Base-by-base conservation (phyloP, 2,797 vertebrate genomes). In the Sciurus carolinensis region DNA sequence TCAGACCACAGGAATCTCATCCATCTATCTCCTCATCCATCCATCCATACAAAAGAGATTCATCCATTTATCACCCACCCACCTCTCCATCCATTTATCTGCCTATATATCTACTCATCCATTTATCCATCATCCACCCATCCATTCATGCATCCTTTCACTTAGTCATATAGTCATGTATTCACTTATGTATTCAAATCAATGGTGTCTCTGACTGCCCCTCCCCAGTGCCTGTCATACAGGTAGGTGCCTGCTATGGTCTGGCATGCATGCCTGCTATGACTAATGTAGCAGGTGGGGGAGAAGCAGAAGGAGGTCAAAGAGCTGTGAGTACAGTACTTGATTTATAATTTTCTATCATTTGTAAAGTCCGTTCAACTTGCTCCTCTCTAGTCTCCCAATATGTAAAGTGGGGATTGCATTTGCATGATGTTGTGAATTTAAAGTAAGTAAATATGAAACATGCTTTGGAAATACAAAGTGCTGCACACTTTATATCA, bases 111-210 rank as follows among this genome's bases (percentile, higher is more conserved):
- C 54, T 39, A 87, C 87, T 82, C 33, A 3, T 47, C 36, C 66
- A 62, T 82, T 75, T 73, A 94, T 42, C 52, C 72, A 57, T 77
- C 79, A 85, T 18, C 52, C 69, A 47, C 22, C 33, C 75, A 62
- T 39, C 52, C 47, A 84, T 66, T 66, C 67, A 87, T 52, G 28
- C 81, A 59, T 44, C 26, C 42, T 47, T 80, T 72, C 72, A 11
- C 82, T 54, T 76, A 84, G 44, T 92, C 89, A 76, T 84, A 85
- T 79, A 26, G 64, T 86, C 77, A 66, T 73, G 77, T 11, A 82
- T 94, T 75, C 66, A 83, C 69, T 86, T 94, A 96, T 87, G 95
- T 81, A 87, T 77, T 91, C 87, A 97, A 75, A 67, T 86, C 73
- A 50, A 1, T 22, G 15, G 24, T 33, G 36, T 94, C 72, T 81